Evolutionary conservation across 30 jellyfish, hydroid and myxozoan species (phyloP).

Genomic region (Morbakka virulenta): DNA sequence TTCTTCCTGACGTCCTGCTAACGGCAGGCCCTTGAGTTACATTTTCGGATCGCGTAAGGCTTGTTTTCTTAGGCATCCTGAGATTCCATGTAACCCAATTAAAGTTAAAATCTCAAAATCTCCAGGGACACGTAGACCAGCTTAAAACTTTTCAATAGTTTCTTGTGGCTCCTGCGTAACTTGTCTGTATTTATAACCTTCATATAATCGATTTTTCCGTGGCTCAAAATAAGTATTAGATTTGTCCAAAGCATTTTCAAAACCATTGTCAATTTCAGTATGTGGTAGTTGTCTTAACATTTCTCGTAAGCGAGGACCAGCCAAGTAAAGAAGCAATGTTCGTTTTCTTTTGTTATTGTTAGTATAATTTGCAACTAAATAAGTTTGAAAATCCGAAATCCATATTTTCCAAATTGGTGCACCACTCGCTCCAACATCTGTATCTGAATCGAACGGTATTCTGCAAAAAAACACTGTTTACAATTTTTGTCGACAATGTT

Average conservation of each 20-base stretch:
- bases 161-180: constrained; percentile 30
- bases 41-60: background rate
- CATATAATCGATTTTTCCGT: constrained; percentile 11
- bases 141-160: constrained; percentile 13
- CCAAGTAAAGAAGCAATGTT: background rate
- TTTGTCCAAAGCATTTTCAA: constrained; percentile 13
- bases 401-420: constrained; percentile 20
- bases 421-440: constrained; percentile 18
- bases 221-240: constrained; percentile 28
- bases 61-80: constrained; percentile 9
- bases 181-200: constrained; percentile 28
- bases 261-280: constrained; percentile 20
- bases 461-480: too few species aligned
- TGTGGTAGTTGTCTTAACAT: constrained; percentile 40
- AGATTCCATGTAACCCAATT: background rate
- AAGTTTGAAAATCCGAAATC: constrained; percentile 2
- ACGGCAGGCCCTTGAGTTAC: background rate
- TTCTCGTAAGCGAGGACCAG: constrained; percentile 32
- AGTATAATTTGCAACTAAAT: background rate
- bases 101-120: constrained; percentile 11
- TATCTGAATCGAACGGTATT: constrained; percentile 35
- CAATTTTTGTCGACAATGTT: too few species aligned
- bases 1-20: constrained; percentile 38
- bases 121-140: constrained; percentile 40
- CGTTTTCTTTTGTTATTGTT: background rate